A percentile compares a stretch with the other conserved stretches of the same genome.
phyloP scores from a whole-genome alignment of 2,113 vertebrate species.

The Equus quagga region DNA sequence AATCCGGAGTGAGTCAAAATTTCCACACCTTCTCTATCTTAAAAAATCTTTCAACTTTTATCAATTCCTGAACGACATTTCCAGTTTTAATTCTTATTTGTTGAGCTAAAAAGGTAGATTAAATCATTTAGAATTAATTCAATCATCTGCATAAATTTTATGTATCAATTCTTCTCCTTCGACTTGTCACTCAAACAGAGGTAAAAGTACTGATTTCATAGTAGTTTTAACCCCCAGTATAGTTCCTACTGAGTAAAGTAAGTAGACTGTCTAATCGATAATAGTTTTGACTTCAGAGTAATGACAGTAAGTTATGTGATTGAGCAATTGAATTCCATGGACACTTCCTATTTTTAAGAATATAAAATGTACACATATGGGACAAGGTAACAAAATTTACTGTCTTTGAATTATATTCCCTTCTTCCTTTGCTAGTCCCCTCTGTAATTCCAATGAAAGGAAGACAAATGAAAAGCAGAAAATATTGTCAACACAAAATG shows the following conservation, averaged over 20 bases:
- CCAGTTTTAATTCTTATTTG: background rate
- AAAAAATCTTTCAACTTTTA: slow-evolving; percentile 43
- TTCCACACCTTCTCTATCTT: background rate
- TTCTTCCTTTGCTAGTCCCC: background rate
- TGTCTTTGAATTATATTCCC: background rate
- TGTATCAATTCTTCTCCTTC: slow-evolving; percentile 29
- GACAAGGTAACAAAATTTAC: background rate
- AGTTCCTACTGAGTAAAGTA: slow-evolving; percentile 16
- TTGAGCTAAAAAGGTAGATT: slow-evolving; percentile 45
- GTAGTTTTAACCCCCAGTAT: background rate
- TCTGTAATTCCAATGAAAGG: background rate
- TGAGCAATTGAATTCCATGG: background rate
- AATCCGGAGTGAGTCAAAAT: slow-evolving; percentile 50
- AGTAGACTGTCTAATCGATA: background rate
- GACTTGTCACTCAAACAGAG: background rate
- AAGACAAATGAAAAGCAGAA: background rate
- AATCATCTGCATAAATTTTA: slow-evolving; percentile 51
- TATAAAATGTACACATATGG: background rate
- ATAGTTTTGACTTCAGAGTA: slow-evolving; percentile 22
- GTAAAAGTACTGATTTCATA: slow-evolving; percentile 29
- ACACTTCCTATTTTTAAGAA: background rate
- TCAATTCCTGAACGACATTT: slow-evolving; percentile 22
- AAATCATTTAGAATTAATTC: slow-evolving; percentile 56
- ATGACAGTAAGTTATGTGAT: slow-evolving; percentile 4
- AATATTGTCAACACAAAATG: background rate